These are phyloP conservation scores for Formica aserva DNA, from an alignment of 2,888 invertebrate species.

Conservation along the genomic window DNA sequence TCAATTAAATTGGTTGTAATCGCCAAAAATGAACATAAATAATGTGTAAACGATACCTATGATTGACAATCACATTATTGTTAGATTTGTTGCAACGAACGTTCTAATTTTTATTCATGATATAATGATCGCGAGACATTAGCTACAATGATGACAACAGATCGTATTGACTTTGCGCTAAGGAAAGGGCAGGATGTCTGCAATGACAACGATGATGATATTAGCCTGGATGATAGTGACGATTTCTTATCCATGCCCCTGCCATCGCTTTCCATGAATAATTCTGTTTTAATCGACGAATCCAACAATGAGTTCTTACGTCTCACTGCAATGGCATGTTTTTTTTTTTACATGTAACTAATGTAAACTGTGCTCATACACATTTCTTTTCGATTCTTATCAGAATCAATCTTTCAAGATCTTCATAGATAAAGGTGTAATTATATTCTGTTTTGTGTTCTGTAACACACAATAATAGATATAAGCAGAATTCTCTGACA, in stretches of 20 bases:
- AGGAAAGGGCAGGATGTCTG: conserved; percentile 58
- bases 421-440: too few relatives aligned
- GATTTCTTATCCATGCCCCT: conserved; percentile 73
- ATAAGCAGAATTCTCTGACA: not conserved
- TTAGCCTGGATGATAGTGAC: conserved; percentile 71
- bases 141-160: conserved; percentile 67
- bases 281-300: conserved; percentile 55
- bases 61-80: not conserved
- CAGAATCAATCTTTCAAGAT: too few relatives aligned
- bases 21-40: not conserved
- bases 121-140: not conserved
- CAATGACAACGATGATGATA: conserved; percentile 62
- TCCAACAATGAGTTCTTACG: conserved; percentile 77
- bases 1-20: not conserved
- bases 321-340: conserved; percentile 78
- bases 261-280: conserved; percentile 75
- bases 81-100: not conserved
- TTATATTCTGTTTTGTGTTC: not conserved
- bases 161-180: conserved; percentile 71
- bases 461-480: not conserved
- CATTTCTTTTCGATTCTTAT: not conserved
- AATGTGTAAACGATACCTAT: not conserved
- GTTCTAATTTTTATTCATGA: not conserved
- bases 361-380: not conserved
- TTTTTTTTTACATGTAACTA: conserved; percentile 23